Evolutionary conservation across 2,113 vertebrate species (phyloP), one percentile per base, ranked within the genome.

Genomic region (Marmota flaviventris): DNA sequence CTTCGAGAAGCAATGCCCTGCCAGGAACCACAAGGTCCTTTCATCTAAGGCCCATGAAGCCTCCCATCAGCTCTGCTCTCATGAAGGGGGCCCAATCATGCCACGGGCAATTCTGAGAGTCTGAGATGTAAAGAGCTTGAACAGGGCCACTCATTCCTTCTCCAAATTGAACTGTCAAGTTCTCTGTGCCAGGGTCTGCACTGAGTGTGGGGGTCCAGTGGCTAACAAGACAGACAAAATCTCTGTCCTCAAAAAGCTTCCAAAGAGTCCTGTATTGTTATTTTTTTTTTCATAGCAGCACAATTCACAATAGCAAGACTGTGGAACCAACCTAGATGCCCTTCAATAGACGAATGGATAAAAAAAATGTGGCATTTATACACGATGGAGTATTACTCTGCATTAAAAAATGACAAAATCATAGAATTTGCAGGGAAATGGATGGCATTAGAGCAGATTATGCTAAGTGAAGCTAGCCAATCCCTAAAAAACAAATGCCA

Each of bases 21-120:
- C 24, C 22, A 85, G 42, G 72, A 5, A 9, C 7, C 34, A 32
- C 3, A 45, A 25, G n/a, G 24, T 0, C 4, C 12, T n/a, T 51
- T 73, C 39, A 20, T 1, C 17, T 5, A 22, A 51, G 32, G 22
- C 5, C 22, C 0, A 0, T 34, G 16, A 63, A 69, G 24, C 20
- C 3, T 92, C 34, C 10, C 20, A 2, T 12, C 0, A 8, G 10
- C 32, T 61, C 53, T 78, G 20, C 37, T 39, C 39, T 39, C 39
- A 39, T 39, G 39, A 29, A 51, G 37, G 69, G 24, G 69, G 18
- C 6, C 34, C 17, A 16, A 4, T 75, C 34, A 45, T 32, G 12
- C 11, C 58, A 1, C 1, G 5, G 18, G 45, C 2, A 22, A 11
- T 53, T 48, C 20, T 45, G 32, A 93, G 24, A 4, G 2, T n/a